Percentiles rank a stretch among this genome's conserved stretches.
phyloP scores from a whole-genome alignment of 2,888 invertebrate species.

The Mayetiola destructor region DNA sequence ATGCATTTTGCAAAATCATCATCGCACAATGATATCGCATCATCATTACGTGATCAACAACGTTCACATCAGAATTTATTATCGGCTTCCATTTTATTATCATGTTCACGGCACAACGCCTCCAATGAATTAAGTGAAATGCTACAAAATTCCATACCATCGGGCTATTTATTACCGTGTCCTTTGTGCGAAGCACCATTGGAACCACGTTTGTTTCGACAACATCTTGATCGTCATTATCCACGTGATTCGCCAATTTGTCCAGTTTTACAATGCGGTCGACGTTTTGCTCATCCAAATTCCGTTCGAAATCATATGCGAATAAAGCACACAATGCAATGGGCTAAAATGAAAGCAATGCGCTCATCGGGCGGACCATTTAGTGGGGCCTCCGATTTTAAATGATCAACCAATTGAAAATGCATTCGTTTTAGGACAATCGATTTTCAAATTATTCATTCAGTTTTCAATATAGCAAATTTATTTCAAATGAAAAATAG shows the following conservation, averaged over 20 bases:
- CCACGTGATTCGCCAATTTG: constrained; percentile 71
- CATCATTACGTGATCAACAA: constrained; percentile 17
- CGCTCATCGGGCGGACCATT: constrained; percentile 36
- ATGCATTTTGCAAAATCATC: constrained; percentile 27
- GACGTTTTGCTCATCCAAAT: constrained; percentile 68
- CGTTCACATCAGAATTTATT: constrained; percentile 19
- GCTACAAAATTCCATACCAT: constrained; percentile 32
- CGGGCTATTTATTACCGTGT: constrained; percentile 42
- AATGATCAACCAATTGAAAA: constrained; percentile 23
- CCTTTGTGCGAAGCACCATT: constrained; percentile 58
- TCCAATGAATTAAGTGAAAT: constrained; percentile 30
- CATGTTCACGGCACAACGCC: constrained; percentile 17
- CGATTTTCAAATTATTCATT: too few species aligned
- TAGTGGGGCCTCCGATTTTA: constrained; percentile 34
- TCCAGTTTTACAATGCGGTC: constrained; percentile 60
- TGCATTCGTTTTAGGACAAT: constrained; percentile 9
- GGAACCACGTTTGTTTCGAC: constrained; percentile 49
- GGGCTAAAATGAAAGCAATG: constrained; percentile 69
- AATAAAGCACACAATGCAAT: constrained; percentile 64
- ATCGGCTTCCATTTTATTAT: neutral
- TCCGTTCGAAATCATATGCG: constrained; percentile 79
- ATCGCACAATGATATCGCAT: constrained; percentile 23
- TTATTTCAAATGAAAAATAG: neutral
- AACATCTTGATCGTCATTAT: constrained; percentile 69
- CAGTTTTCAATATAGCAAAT: too few species aligned